These are phyloP conservation scores for Hexactinellida sp. DNA, from an alignment of 37 sponge, comb jelly and placozoan genomes.

Conservation along the genomic window DNA sequence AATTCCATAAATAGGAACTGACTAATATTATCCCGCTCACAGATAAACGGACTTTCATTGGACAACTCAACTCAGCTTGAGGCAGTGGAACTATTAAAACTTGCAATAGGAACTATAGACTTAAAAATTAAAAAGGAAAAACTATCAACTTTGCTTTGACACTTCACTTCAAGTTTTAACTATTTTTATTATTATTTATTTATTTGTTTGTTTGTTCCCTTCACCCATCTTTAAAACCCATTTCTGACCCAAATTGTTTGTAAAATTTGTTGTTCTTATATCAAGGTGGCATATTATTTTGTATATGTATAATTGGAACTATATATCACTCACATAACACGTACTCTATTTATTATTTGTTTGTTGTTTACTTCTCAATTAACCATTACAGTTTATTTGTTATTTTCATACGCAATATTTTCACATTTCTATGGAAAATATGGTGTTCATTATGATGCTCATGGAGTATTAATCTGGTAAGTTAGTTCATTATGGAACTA, in stretches of 20 bases:
- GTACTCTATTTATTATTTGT: not conserved
- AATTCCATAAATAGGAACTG: no score
- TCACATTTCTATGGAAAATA: no score
- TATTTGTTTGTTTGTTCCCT: not conserved
- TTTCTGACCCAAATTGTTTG: not conserved
- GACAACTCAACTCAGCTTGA: not conserved
- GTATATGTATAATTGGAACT: not conserved
- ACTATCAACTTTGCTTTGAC: not conserved
- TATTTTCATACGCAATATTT: no score
- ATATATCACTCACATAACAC: not conserved
- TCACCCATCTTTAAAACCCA: not conserved
- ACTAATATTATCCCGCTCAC: no score
- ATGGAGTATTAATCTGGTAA: no score
- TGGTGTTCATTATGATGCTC: no score
- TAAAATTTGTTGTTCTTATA: not conserved
- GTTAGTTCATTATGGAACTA: no score
- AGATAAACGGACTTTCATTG: not conserved
- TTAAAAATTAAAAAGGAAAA: not conserved
- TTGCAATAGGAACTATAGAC: not conserved
- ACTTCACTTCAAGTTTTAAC: not conserved
- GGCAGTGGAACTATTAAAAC: not conserved
- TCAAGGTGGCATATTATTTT: no score
- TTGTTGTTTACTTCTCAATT: no score
- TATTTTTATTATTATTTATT: not conserved
- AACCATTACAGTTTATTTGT: no score